Evolutionary conservation across 2,113 vertebrate species (phyloP).

Genomic region (Steatornis caripensis): DNA sequence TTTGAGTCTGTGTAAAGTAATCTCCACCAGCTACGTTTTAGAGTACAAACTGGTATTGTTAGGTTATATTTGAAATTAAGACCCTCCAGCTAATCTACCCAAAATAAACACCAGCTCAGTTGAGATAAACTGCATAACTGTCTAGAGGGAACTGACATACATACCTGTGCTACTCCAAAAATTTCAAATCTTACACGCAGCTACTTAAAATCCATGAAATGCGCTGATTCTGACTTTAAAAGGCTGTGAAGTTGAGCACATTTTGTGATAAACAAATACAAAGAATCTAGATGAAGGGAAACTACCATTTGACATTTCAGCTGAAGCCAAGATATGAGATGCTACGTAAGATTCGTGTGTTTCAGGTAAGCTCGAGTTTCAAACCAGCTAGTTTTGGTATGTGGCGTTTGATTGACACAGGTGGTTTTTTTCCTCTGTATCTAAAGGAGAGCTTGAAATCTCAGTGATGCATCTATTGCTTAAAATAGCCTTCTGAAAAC

Average conservation of each 20-base stretch:
- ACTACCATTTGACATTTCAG: neutral
- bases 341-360: rapidly evolving
- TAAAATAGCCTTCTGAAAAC: neutral
- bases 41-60: neutral
- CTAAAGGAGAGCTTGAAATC: neutral
- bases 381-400: neutral
- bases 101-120: neutral
- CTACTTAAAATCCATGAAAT: neutral
- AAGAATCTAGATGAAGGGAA: neutral
- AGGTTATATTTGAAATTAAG: neutral
- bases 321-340: neutral
- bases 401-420: neutral
- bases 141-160: neutral
- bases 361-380: neutral
- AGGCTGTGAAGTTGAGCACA: neutral
- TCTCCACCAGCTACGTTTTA: neutral
- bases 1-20: neutral
- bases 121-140: neutral
- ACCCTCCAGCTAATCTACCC: neutral
- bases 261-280: neutral
- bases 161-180: neutral
- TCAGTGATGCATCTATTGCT: neutral
- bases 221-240: neutral
- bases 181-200: neutral
- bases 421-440: neutral